phyloP scores from a whole-genome alignment of 1,140 invertebrate species.

The Centruroides vittatus region DNA sequence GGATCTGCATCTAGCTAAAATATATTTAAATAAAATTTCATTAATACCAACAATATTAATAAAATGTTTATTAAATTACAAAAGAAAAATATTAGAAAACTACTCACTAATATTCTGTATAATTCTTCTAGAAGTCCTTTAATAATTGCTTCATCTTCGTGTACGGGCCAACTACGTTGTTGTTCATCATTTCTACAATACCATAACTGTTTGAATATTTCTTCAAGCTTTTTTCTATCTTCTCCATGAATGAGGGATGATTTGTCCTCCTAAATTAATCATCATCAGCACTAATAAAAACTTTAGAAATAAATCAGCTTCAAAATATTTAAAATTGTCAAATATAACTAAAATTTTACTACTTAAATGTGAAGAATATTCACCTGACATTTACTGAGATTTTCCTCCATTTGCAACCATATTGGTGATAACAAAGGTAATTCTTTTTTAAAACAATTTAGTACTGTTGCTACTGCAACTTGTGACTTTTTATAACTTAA shows the following conservation, averaged over 20 bases:
- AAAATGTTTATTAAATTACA: neutral
- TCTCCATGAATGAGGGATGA: slow-evolving; percentile 6
- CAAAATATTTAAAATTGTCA: no score
- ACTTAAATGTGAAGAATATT: no score
- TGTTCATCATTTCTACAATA: slow-evolving; percentile 84
- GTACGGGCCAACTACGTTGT: slow-evolving; percentile 80
- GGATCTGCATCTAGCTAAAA: slow-evolving; percentile 26
- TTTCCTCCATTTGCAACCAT: no score
- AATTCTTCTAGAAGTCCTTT: slow-evolving; percentile 65
- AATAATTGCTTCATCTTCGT: slow-evolving; percentile 79
- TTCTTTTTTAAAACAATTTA: no score
- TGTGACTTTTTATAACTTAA: no score
- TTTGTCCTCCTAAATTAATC: slow-evolving; percentile 1
- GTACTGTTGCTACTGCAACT: no score
- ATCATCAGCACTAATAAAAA: no score
- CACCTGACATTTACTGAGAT: no score
- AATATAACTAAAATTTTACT: no score
- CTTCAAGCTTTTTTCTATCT: slow-evolving; percentile 8
- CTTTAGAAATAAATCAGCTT: no score
- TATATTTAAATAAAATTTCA: neutral
- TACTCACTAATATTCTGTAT: slow-evolving; percentile 63
- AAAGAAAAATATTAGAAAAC: slow-evolving; percentile 6
- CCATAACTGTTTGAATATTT: slow-evolving; percentile 40
- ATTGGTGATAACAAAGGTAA: no score
- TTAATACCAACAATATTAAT: neutral